These are phyloP conservation scores for Branchipolynoe longqiensis DNA, from an alignment of 2,888 invertebrate species.

Conservation along the genomic window DNA sequence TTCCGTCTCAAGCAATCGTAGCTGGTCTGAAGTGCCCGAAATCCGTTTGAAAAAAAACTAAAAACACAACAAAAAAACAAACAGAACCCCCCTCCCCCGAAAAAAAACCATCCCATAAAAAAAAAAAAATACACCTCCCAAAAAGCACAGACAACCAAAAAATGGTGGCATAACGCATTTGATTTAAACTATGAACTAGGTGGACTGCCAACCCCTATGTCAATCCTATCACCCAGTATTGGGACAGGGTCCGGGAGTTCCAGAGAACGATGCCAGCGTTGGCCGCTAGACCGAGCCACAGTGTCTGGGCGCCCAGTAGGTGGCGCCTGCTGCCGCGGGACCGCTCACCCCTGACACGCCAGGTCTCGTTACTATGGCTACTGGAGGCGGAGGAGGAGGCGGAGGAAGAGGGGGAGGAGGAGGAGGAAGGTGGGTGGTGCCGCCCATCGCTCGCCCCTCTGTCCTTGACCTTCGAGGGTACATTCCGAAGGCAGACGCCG, in stretches of 20 bases:
- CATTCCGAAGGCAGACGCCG: neutral
- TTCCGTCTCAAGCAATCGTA: too few species aligned
- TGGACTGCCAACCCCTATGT: conserved; percentile 48
- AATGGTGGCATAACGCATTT: neutral
- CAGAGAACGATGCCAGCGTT: conserved; percentile 5
- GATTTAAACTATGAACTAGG: conserved; percentile 6
- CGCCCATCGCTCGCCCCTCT: neutral
- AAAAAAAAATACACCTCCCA: too few species aligned
- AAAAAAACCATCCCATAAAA: too few species aligned
- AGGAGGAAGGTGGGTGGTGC: too few species aligned
- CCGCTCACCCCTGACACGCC: conserved; percentile 21
- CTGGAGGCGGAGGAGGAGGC: neutral
- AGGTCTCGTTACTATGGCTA: neutral
- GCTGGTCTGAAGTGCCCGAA: too few species aligned
- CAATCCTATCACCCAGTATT: conserved; percentile 49
- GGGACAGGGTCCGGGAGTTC: conserved; percentile 49
- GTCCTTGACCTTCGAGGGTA: neutral
- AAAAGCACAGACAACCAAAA: too few species aligned
- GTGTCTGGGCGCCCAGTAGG: conserved; percentile 23
- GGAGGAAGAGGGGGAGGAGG: too few species aligned
- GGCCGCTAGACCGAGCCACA: conserved; percentile 21
- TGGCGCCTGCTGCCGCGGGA: neutral
- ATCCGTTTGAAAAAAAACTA: too few species aligned
- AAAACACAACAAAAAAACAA: too few species aligned
- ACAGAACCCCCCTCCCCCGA: too few species aligned